Conservation (phyloP, 1,140 invertebrate genomes). For the Plutomurus gul region DNA sequence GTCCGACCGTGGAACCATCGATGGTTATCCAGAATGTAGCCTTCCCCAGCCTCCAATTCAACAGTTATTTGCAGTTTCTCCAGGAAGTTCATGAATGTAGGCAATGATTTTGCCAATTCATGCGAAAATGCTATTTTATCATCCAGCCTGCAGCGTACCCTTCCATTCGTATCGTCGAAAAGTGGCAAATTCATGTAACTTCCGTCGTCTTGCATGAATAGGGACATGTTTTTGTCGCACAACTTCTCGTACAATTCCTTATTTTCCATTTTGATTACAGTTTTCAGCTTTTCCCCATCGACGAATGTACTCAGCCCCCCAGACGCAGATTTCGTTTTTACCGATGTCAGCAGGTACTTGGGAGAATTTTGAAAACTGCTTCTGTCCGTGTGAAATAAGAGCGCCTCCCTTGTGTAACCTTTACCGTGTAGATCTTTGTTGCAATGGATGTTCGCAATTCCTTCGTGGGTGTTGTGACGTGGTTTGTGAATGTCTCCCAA, state of each 20-base stretch:
- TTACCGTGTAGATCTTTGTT: slow-evolving; percentile 55
- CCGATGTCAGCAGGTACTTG: slow-evolving; percentile 38
- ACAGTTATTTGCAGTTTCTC: background rate
- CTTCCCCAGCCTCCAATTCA: background rate
- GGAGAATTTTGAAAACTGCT: slow-evolving; percentile 58
- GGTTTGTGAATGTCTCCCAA: background rate
- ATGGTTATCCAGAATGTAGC: background rate
- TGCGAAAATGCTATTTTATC: background rate
- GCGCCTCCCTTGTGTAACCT: slow-evolving; percentile 56
- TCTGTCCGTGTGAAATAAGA: slow-evolving; percentile 58
- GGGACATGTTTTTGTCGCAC: background rate
- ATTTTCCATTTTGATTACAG: background rate
- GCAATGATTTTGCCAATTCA: background rate
- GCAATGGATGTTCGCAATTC: slow-evolving; percentile 57
- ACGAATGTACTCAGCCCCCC: background rate
- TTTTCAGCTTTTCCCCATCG: background rate
- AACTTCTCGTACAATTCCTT: background rate
- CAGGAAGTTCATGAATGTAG: background rate
- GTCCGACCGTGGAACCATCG: background rate
- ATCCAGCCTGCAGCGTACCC: background rate
- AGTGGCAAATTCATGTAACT: background rate
- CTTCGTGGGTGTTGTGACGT: background rate
- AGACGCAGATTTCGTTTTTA: background rate
- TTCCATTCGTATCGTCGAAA: background rate
- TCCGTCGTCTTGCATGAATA: background rate